These are phyloP conservation scores for Orthonyx spaldingii DNA, from an alignment of 2,113 vertebrate species.

Conservation along the genomic window DNA sequence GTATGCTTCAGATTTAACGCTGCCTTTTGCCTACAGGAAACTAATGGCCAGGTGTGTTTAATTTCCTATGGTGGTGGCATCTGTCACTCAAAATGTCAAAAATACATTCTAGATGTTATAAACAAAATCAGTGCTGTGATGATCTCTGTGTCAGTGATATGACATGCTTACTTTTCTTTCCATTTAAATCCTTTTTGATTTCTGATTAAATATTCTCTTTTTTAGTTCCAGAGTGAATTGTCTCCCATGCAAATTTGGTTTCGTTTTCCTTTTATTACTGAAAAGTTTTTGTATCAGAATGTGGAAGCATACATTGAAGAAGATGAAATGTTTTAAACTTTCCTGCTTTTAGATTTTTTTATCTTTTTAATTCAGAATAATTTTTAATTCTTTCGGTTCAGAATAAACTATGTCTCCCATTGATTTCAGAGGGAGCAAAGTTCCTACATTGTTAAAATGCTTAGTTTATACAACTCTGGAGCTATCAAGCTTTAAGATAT, in stretches of 20 bases:
- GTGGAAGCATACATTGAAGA: not conserved
- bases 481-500: not conserved
- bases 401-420: not conserved
- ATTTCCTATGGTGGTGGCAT: slow-evolving; percentile 61
- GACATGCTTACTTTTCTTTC: slow-evolving; percentile 10
- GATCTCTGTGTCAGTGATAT: slow-evolving; percentile 48
- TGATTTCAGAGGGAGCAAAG: not conserved
- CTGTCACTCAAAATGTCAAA: slow-evolving; percentile 72
- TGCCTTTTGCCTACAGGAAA: slow-evolving; percentile 39
- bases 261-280: not conserved
- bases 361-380: not conserved
- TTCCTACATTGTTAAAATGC: not conserved
- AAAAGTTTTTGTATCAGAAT: not conserved
- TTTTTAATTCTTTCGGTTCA: not conserved
- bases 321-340: not conserved
- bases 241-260: not conserved
- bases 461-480: not conserved
- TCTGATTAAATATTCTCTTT: not conserved
- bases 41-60: slow-evolving; percentile 65
- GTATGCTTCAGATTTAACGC: not conserved
- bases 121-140: slow-evolving; percentile 64
- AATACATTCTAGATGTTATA: slow-evolving; percentile 58
- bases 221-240: not conserved
- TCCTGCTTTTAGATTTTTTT: not conserved
- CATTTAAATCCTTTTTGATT: not conserved